These are phyloP conservation scores for Amphipyra berbera DNA, from an alignment of 2,888 invertebrate genomes.

Conservation along the genomic window DNA sequence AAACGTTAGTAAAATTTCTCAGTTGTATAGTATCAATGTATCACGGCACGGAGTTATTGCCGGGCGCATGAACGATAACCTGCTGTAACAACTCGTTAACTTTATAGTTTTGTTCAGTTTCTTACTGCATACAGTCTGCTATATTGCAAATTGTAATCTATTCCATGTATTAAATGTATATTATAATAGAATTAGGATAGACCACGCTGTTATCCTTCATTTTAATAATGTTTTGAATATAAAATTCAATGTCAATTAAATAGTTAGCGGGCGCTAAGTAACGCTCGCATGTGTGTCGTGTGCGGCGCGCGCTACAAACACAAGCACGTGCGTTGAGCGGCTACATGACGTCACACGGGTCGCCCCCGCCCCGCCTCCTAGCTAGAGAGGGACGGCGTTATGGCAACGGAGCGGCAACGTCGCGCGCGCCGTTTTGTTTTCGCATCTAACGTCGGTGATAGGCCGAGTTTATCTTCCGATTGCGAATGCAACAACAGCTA, in stretches of 20 bases:
- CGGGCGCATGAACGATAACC: slow-evolving; percentile 57
- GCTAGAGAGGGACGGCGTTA: slow-evolving; percentile 71
- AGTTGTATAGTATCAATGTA: slow-evolving; percentile 37
- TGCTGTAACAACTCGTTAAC: slow-evolving; percentile 41
- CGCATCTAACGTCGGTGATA: slow-evolving; percentile 82
- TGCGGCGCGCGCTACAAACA: slow-evolving; percentile 84
- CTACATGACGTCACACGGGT: slow-evolving; percentile 82
- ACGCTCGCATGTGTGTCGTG: slow-evolving; percentile 80
- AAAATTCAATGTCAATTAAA: slow-evolving; percentile 76
- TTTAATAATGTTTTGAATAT: slow-evolving; percentile 56
- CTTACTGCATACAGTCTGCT: slow-evolving; percentile 1
- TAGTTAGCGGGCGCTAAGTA: slow-evolving; percentile 67
- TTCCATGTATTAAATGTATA: slow-evolving; percentile 3
- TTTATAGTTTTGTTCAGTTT: slow-evolving; percentile 34
- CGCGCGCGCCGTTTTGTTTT: slow-evolving; percentile 86
- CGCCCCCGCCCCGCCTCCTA: slow-evolving; percentile 79
- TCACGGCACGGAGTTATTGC: slow-evolving; percentile 22
- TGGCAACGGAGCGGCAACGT: slow-evolving; percentile 77
- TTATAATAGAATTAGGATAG: slow-evolving; percentile 3
- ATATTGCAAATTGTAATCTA: slow-evolving; percentile 8
- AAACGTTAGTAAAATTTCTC: slow-evolving; percentile 36
- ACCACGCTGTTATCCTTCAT: slow-evolving; percentile 1
- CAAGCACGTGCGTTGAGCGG: slow-evolving; percentile 86
- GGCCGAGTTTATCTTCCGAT: slow-evolving; percentile 87
- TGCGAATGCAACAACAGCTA: slow-evolving; percentile 85